Evolutionary conservation across 2,113 vertebrate genomes (phyloP).

Genomic region (Coracopsis vasa): DNA sequence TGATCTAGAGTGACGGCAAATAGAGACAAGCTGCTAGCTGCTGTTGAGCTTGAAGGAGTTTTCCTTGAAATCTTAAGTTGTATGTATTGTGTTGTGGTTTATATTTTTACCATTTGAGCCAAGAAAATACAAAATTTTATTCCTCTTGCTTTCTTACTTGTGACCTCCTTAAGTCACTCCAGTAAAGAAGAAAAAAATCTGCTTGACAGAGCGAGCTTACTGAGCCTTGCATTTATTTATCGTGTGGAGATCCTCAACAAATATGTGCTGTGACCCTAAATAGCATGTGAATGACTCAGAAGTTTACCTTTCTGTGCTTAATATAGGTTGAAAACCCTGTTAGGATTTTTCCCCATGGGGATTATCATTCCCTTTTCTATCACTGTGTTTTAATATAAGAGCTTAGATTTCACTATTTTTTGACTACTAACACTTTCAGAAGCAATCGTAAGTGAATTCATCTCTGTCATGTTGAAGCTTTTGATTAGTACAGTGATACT

Average conservation of each 20-base stretch:
- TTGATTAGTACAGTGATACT: neutral
- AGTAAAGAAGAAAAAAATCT: neutral
- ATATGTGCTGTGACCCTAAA: slow-evolving; percentile 4
- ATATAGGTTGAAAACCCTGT: neutral
- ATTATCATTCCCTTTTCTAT: neutral
- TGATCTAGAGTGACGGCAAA: slow-evolving; percentile 69
- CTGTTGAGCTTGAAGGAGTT: slow-evolving; percentile 66
- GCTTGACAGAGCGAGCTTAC: neutral
- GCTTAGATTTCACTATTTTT: neutral
- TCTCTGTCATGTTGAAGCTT: neutral
- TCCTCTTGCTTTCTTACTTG: neutral
- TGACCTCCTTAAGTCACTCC: slow-evolving; percentile 29
- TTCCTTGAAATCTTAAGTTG: slow-evolving; percentile 62
- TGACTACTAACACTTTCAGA: neutral
- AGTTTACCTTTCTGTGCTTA: slow-evolving; percentile 14
- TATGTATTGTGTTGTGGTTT: slow-evolving; percentile 1
- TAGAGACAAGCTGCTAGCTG: slow-evolving; percentile 73
- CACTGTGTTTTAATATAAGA: neutral
- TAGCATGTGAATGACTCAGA: slow-evolving; percentile 9
- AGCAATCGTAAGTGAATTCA: neutral
- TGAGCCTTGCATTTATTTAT: neutral
- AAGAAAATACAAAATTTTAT: slow-evolving; percentile 47
- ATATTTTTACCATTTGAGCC: slow-evolving; percentile 52
- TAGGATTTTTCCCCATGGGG: neutral
- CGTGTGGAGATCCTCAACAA: neutral